Evolutionary conservation across 2,888 invertebrate species (phyloP).

Genomic region (Andrena camellia): DNA sequence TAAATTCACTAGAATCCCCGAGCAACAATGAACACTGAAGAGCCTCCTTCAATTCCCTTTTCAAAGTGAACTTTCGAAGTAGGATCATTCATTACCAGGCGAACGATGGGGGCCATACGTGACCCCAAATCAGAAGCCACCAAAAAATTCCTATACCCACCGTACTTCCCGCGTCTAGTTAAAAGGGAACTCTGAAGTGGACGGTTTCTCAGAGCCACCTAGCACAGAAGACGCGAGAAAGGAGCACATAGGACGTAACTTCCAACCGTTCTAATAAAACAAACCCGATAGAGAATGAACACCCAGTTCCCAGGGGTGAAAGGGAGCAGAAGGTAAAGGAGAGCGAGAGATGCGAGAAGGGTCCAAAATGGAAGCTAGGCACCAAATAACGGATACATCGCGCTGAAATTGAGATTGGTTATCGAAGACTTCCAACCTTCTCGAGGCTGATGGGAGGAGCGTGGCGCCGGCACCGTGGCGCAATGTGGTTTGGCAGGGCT

Average conservation of each 20-base stretch:
- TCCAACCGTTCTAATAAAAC: constrained; percentile 36
- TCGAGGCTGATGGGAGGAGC: constrained; percentile 50
- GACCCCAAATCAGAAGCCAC: too few relatives aligned
- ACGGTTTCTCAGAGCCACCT: constrained; percentile 5
- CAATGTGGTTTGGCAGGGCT: constrained; percentile 50
- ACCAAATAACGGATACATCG: constrained; percentile 64
- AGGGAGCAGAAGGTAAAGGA: background rate
- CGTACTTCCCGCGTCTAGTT: too few relatives aligned
- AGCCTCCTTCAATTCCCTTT: too few relatives aligned
- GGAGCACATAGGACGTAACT: constrained; percentile 9
- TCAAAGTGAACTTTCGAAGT: too few relatives aligned
- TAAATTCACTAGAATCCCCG: too few relatives aligned
- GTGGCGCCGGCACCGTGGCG: constrained; percentile 41
- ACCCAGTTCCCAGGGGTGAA: background rate
- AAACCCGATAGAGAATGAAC: constrained; percentile 12
- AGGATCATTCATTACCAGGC: too few relatives aligned
- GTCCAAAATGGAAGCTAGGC: constrained; percentile 42
- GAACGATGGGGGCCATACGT: too few relatives aligned
- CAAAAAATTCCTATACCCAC: too few relatives aligned
- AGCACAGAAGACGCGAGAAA: background rate
- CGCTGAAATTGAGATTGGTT: constrained; percentile 75
- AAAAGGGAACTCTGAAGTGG: background rate
- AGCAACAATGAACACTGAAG: too few relatives aligned
- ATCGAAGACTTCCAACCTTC: constrained; percentile 65
- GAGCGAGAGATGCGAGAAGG: constrained; percentile 1